phyloP scores from a whole-genome alignment of 2,888 invertebrate species.

The Drosophila ezoana region DNA sequence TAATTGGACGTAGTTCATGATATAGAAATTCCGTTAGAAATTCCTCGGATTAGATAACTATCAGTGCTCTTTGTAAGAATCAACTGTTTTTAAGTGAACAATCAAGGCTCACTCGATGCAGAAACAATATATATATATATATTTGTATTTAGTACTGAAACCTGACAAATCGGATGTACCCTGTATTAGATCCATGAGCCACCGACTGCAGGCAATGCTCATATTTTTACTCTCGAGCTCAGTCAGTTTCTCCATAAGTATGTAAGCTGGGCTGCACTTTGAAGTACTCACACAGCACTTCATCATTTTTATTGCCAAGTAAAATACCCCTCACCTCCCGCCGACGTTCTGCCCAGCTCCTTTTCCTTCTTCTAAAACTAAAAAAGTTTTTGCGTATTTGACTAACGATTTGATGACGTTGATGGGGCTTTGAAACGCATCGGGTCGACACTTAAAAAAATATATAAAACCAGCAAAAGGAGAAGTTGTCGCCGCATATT shows the following conservation, averaged over 20 bases:
- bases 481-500: slow-evolving; percentile 37
- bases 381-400: slow-evolving; percentile 57
- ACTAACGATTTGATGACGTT: slow-evolving; percentile 78
- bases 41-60: not conserved
- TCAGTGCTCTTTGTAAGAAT: too few species aligned
- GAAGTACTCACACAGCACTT: slow-evolving; percentile 60
- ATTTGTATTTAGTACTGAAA: not conserved
- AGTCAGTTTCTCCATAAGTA: slow-evolving; percentile 12
- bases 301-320: slow-evolving; percentile 76
- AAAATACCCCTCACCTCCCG: slow-evolving; percentile 3
- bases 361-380: slow-evolving; percentile 9
- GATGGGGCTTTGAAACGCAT: slow-evolving; percentile 69
- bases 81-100: not conserved
- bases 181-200: not conserved
- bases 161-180: not conserved
- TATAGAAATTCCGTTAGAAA: not conserved
- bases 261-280: slow-evolving; percentile 54
- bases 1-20: not conserved
- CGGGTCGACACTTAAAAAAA: slow-evolving; percentile 9
- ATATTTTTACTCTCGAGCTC: slow-evolving; percentile 7
- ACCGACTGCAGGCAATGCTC: slow-evolving; percentile 12
- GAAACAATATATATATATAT: too few species aligned
- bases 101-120: not conserved
- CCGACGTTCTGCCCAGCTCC: not conserved
- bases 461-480: not conserved